Conservation (phyloP, 2,888 invertebrate species). For the Tetranychus truncatus region DNA sequence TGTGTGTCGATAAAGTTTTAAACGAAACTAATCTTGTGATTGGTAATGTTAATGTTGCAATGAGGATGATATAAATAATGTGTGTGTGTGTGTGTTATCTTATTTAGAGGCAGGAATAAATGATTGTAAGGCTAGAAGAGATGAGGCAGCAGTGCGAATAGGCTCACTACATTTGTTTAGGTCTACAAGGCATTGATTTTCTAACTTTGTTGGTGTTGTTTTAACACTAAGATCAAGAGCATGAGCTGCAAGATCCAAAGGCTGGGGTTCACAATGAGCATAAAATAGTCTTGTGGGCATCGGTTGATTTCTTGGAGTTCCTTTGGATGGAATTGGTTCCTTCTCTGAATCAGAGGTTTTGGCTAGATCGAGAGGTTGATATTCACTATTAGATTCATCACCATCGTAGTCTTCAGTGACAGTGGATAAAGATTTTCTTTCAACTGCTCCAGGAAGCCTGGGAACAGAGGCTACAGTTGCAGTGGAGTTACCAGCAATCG, state of each 20-base stretch:
- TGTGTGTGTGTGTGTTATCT: no score
- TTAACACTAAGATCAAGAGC: slow-evolving; percentile 67
- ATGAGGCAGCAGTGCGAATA: slow-evolving; percentile 14
- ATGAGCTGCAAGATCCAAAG: slow-evolving; percentile 35
- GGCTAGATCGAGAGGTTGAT: slow-evolving; percentile 43
- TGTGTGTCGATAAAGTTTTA: no score
- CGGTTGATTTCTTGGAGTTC: neutral
- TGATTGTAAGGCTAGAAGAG: slow-evolving; percentile 15
- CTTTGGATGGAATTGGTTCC: neutral
- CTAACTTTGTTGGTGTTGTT: slow-evolving; percentile 1
- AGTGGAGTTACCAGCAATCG: neutral
- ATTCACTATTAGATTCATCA: slow-evolving; percentile 20
- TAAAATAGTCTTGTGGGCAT: neutral
- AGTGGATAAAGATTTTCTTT: slow-evolving; percentile 28
- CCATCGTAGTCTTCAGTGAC: slow-evolving; percentile 35
- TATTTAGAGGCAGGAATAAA: slow-evolving; percentile 4
- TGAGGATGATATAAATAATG: no score
- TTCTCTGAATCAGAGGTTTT: neutral
- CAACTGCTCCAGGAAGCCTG: neutral
- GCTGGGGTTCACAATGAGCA: slow-evolving; percentile 25
- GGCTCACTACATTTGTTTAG: slow-evolving; percentile 7
- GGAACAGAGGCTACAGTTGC: neutral
- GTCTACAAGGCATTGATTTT: neutral
- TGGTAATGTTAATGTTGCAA: no score
- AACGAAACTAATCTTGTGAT: no score